Evolutionary conservation across 2,797 vertebrate genomes (phyloP), one percentile per base, ranked within the genome.

Genomic region (Melanotaenia parkinsoni): DNA sequence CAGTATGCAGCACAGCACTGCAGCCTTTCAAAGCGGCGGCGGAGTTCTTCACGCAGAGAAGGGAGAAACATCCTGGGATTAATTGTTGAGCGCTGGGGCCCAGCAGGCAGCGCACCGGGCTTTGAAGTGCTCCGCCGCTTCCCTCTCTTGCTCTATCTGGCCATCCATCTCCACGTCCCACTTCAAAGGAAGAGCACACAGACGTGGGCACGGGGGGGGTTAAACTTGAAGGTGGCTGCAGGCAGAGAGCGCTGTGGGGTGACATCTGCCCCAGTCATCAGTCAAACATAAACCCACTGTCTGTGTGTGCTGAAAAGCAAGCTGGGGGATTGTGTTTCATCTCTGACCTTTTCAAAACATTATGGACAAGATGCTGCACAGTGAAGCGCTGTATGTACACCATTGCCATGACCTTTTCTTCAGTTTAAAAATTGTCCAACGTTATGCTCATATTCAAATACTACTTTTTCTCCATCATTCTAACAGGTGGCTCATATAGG

Each of bases 91-190:
- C 69, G 57, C 68, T 66, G 76, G 63, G 81, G 84, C 85, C 85
- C 84, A 70, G 88, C 89, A 83, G 91, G 78, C 86, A 77, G 76
- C 59, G 28, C 45, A 76, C 65, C 9, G 76, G 74, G 67, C 93
- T 94, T 93, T 93, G 92, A 93, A 91, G 90, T 89, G 76, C 81
- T 87, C 79, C 76, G 66, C 73, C 78, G 66, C 80, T 82, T 54
- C 81, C 84, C 84, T 83, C 69, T 58, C 68, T 60, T 61, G 0
- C 82, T 80, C 74, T 72, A 86, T 88, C 82, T 76, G 53, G 63
- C 85, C 86, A 82, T 86, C 86, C 78, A 88, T 88, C 88, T 85
- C 79, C 53, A 6, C 40, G 20, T 51, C 80, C 74, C 57, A 88
- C 88, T 89, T 93, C 89, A 93, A 92, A 93, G 83, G 72, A 53